These are phyloP conservation scores for Brachypteracias leptosomus DNA, from an alignment of 2,113 vertebrate genomes.

Conservation along the genomic window DNA sequence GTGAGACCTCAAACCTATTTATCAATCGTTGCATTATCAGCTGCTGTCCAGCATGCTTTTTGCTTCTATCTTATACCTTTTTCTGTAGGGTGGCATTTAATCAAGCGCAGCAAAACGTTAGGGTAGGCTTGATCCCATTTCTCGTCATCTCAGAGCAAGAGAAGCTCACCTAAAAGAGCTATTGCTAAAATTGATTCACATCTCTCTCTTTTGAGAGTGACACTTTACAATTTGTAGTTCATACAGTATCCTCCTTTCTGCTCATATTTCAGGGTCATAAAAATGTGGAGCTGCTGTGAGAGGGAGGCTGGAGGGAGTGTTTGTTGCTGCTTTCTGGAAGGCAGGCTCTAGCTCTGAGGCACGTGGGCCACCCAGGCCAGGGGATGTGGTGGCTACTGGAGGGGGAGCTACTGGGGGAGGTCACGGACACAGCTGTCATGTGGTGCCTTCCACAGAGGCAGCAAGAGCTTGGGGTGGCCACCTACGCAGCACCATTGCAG, in stretches of 20 bases:
- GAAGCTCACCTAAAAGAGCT: not conserved
- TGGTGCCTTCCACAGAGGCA: fast-evolving
- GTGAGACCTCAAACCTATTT: not conserved
- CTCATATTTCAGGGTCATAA: not conserved
- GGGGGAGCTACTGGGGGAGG: not conserved
- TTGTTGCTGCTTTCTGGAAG: fast-evolving
- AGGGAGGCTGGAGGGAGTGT: not conserved
- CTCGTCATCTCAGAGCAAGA: not conserved
- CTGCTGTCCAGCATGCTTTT: not conserved
- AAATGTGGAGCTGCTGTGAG: not conserved
- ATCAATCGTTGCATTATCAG: not conserved
- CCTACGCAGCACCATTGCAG: fast-evolving
- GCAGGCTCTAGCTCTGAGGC: not conserved
- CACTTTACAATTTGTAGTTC: not conserved
- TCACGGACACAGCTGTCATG: fast-evolving
- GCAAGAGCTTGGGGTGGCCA: not conserved
- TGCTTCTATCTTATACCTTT: not conserved
- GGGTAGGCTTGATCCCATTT: not conserved
- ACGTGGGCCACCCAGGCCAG: not conserved
- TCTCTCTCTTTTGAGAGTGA: not conserved
- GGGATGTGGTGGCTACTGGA: fast-evolving
- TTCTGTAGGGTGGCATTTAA: not conserved
- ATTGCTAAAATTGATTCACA: not conserved
- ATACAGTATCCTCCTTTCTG: not conserved
- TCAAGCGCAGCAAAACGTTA: not conserved